Conservation (phyloP, 2,888 invertebrate genomes). For the Aporophyla lueneburgensis region DNA sequence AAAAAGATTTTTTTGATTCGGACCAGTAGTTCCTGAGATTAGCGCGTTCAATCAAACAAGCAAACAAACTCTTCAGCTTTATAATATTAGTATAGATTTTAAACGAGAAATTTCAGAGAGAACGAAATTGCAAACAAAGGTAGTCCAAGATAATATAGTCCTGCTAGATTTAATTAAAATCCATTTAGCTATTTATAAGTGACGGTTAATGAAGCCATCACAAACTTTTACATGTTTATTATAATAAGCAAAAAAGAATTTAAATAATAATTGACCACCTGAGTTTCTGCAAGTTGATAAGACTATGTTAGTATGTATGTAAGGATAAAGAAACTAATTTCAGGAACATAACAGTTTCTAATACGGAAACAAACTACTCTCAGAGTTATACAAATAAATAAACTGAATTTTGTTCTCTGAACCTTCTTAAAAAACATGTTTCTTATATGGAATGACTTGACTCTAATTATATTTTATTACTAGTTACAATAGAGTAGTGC, state of each 20-base stretch:
- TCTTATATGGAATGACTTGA: background rate
- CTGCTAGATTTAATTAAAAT: background rate
- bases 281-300: background rate
- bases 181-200: background rate
- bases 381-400: background rate
- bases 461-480: no score
- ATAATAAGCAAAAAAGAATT: no score
- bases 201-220: background rate
- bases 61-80: no score
- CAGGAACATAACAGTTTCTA: background rate
- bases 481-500: no score
- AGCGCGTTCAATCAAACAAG: no score
- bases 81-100: no score
- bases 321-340: background rate
- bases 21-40: no score
- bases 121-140: no score
- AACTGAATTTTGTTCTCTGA: background rate
- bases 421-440: background rate
- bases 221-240: background rate
- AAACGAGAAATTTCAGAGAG: no score
- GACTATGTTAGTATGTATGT: background rate
- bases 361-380: background rate
- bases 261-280: background rate
- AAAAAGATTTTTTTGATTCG: no score
- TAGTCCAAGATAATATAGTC: background rate